Percentiles rank a stretch among this genome's conserved stretches.
These are phyloP conservation scores for Uropetala carovei DNA, from an alignment of 2,888 invertebrate species.

Conservation along the genomic window DNA sequence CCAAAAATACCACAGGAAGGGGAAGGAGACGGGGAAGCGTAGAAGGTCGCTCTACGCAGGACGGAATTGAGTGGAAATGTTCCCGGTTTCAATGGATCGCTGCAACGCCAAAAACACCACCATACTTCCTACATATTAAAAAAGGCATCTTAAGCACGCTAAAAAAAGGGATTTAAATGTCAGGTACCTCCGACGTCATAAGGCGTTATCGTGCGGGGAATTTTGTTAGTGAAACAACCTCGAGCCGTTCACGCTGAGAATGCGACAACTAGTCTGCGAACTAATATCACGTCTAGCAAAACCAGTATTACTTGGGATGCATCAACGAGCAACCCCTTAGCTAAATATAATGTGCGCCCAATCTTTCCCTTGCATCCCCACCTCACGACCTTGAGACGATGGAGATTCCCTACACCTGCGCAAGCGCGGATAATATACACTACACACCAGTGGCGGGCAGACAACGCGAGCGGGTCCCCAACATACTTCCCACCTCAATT, in stretches of 20 bases:
- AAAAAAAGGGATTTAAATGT: no score
- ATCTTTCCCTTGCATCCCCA: conserved; percentile 26
- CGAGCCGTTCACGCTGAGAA: no score
- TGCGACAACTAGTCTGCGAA: no score
- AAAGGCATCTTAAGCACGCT: no score
- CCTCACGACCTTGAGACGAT: conserved; percentile 39
- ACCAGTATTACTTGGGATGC: neutral
- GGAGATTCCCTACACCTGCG: conserved; percentile 53
- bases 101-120: no score
- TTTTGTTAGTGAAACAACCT: no score
- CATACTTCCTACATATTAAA: no score
- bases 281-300: no score
- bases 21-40: neutral
- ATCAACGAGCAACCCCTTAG: neutral
- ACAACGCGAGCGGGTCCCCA: conserved; percentile 41
- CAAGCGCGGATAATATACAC: conserved; percentile 49
- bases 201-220: no score
- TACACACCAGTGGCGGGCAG: conserved; percentile 51
- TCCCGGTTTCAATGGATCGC: no score
- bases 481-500: conserved; percentile 1
- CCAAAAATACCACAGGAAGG: neutral
- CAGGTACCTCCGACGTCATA: no score
- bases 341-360: conserved; percentile 28
- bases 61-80: neutral
- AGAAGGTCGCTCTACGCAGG: neutral